phyloP scores from a whole-genome alignment of 1,140 invertebrate species.

The Aphidius ervi region DNA sequence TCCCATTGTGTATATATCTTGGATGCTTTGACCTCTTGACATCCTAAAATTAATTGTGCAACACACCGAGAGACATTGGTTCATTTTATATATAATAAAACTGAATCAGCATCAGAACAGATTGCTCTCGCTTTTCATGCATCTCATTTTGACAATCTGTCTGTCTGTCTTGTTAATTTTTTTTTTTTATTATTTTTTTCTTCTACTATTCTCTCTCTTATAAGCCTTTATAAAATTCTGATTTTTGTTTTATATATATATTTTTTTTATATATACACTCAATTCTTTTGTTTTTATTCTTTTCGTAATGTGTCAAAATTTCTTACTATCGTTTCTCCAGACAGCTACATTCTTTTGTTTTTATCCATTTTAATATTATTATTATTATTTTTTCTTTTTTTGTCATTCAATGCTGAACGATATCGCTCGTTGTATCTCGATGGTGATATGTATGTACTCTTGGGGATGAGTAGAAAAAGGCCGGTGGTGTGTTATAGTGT shows the following conservation, averaged over 20 bases:
- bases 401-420: background rate
- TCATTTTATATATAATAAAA: too few relatives aligned
- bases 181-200: background rate
- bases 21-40: constrained; percentile 16
- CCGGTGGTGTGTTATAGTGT: constrained; percentile 1
- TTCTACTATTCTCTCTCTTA: background rate
- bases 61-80: background rate
- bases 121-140: background rate
- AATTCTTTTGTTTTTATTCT: too few relatives aligned
- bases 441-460: background rate
- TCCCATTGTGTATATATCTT: constrained; percentile 16
- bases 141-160: background rate
- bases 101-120: too few relatives aligned
- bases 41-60: constrained; percentile 15
- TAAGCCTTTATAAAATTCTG: too few relatives aligned
- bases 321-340: background rate
- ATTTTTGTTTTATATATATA: too few relatives aligned
- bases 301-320: background rate
- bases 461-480: background rate
- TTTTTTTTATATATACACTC: too few relatives aligned
- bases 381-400: too few relatives aligned
- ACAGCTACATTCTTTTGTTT: too few relatives aligned
- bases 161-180: background rate
- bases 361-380: too few relatives aligned
- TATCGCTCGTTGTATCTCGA: background rate